Evolutionary conservation across 2,888 invertebrate species (phyloP).

Genomic region (Eupithecia vulgata): DNA sequence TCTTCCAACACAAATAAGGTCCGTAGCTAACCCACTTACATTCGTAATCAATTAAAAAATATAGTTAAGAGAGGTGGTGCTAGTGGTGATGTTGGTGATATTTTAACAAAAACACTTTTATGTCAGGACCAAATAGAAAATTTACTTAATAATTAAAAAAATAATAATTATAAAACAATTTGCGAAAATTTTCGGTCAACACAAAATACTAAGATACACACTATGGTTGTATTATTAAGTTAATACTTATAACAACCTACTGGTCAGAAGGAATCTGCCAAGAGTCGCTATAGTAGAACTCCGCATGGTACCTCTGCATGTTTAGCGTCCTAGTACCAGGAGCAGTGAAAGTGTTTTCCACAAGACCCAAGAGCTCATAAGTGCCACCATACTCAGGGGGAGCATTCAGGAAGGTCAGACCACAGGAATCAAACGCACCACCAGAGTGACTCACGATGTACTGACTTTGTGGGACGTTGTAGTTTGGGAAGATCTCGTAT

Average conservation of each 20-base stretch:
- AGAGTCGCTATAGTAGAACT: slow-evolving; percentile 44
- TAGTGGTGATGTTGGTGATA: background rate
- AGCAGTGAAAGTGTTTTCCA: slow-evolving; percentile 37
- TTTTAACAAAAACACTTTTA: background rate
- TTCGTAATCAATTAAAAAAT: too few relatives aligned
- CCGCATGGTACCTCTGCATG: slow-evolving; percentile 55
- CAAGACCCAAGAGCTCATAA: slow-evolving; percentile 58
- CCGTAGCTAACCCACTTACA: too few relatives aligned
- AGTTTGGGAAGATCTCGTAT: slow-evolving; percentile 55
- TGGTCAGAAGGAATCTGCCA: slow-evolving; percentile 18
- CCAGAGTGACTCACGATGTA: background rate
- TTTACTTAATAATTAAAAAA: background rate
- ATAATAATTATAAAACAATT: background rate
- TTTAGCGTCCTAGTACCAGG: slow-evolving; percentile 42
- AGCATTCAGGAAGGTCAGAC: slow-evolving; percentile 51
- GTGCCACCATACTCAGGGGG: slow-evolving; percentile 53
- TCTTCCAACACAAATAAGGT: too few relatives aligned
- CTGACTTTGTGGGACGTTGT: slow-evolving; percentile 28
- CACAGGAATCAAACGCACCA: slow-evolving; percentile 47
- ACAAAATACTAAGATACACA: background rate
- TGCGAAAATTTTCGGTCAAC: background rate
- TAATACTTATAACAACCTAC: background rate
- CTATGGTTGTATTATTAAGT: too few relatives aligned
- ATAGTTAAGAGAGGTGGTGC: background rate
- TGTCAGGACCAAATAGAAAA: background rate